Evolutionary conservation across 2,888 invertebrate genomes (phyloP).

Genomic region (Euclidia mi): DNA sequence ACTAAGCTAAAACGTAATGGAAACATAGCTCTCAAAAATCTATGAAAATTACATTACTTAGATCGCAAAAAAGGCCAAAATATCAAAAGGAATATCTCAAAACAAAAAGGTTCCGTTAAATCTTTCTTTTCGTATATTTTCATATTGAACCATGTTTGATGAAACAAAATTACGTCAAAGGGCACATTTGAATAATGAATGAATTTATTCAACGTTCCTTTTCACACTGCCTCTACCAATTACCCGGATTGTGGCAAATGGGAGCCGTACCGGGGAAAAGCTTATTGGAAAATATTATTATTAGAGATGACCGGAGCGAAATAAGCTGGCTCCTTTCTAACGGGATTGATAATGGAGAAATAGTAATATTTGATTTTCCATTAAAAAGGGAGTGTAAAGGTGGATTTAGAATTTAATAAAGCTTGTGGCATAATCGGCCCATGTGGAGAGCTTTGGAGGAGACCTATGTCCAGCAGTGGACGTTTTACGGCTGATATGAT

Average conservation of each 20-base stretch:
- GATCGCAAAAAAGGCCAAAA: not conserved
- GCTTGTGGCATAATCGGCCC: too few species aligned
- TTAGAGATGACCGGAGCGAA: not conserved
- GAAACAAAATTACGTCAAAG: not conserved
- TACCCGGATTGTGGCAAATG: constrained; percentile 5
- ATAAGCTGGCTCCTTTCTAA: not conserved
- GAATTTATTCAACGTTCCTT: constrained; percentile 13
- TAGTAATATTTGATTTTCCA: too few species aligned
- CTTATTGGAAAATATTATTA: constrained; percentile 1
- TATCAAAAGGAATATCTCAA: not conserved
- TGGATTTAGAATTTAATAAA: too few species aligned
- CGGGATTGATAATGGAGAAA: not conserved
- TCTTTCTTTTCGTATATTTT: not conserved
- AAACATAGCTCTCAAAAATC: too few species aligned
- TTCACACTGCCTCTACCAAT: constrained; percentile 3
- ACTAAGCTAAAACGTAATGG: too few species aligned
- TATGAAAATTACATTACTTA: too few species aligned
- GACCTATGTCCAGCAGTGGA: too few species aligned
- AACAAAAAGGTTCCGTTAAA: not conserved
- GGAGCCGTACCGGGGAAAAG: constrained; percentile 1
- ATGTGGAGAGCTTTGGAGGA: too few species aligned
- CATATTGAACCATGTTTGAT: not conserved
- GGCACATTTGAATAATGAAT: constrained; percentile 14
- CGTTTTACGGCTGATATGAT: too few species aligned
- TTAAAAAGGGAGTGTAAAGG: too few species aligned